Evolutionary conservation across 2,888 invertebrate species (phyloP), one percentile per base, ranked within the genome.

Genomic region (Xestia ashworthii): DNA sequence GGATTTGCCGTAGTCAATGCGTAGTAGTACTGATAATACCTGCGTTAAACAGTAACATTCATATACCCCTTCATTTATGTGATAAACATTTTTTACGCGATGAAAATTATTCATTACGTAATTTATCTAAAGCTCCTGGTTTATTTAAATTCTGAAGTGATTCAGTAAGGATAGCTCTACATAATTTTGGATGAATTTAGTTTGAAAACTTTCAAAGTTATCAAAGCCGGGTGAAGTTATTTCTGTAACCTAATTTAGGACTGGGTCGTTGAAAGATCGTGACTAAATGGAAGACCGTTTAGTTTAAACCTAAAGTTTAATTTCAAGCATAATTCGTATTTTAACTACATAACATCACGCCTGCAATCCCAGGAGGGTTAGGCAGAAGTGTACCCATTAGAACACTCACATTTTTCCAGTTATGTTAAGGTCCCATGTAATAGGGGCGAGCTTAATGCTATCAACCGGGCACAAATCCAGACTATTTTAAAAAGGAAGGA

Each of bases 181-280:
- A 72, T 53, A 80, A 82, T 85, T 72, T 70, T 66, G 71, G 50
- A 72, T 82, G 71, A 82, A 76, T 82, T 82, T 48, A 46, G 86
- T 76, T 71, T 66, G n/a, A 41, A 76, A 76, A 83, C 58, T 83
- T 82, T 60, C 22, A 25, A 60, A 85, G 81, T 71, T 78, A 62
- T 85, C 58, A 82, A 85, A 82, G 85, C 58, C 58, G 32, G 25
- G 50, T 64, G 46, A 71, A 85, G 67, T 85, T 75, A 76, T 81
- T 85, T 68, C 62, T 77, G 66, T 83, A 72, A 82, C 69, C 46
- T 46, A 72, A 82, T 82, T 82, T 66, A 32, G 55, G 12, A 62
- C 46, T 38, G 60, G 25, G 70, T 44, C 32, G 66, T 75, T 62
- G 69, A 58, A 85, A 82, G 48, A 67, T 46, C 62, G 77, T 50